phyloP scores from a whole-genome alignment of 2,113 vertebrate species.

The Bettongia penicillata region DNA sequence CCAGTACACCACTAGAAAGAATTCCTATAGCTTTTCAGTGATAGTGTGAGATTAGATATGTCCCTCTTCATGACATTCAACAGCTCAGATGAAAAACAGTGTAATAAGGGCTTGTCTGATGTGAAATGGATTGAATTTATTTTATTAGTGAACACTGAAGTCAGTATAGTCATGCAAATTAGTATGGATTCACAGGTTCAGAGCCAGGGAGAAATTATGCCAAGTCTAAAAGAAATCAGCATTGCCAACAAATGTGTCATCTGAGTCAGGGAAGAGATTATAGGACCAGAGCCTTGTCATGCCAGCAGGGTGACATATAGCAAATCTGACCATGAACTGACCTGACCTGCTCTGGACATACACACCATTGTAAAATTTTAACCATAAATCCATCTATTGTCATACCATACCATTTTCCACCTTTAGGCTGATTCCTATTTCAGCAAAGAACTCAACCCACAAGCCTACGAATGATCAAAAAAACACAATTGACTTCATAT shows the following conservation, averaged over 20 bases:
- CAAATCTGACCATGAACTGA: background rate
- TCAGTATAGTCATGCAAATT: slow-evolving; percentile 31
- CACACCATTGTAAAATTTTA: background rate
- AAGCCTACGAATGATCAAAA: slow-evolving; percentile 3
- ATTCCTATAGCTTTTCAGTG: background rate
- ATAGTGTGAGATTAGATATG: slow-evolving; percentile 42
- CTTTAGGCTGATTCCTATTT: slow-evolving; percentile 42
- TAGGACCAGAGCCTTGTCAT: background rate
- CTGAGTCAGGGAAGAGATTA: background rate
- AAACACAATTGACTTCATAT: slow-evolving; percentile 44
- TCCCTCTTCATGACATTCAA: slow-evolving; percentile 46
- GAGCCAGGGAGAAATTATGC: slow-evolving; percentile 35
- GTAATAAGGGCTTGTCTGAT: slow-evolving; percentile 35
- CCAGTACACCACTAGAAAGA: slow-evolving; percentile 31
- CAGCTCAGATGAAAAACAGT: slow-evolving; percentile 49
- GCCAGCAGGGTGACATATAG: background rate
- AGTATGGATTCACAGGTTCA: slow-evolving; percentile 14
- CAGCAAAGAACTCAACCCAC: slow-evolving; percentile 18
- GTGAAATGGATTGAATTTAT: slow-evolving; percentile 40
- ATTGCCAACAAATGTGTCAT: background rate
- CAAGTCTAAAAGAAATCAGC: background rate
- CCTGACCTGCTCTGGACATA: background rate
- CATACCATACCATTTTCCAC: slow-evolving; percentile 27
- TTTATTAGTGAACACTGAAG: slow-evolving; percentile 55
- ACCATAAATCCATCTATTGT: slow-evolving; percentile 19